Evolutionary conservation across 2,797 vertebrate genomes (phyloP), one percentile per base, ranked within the genome.

Genomic region (Remorina albescens): DNA sequence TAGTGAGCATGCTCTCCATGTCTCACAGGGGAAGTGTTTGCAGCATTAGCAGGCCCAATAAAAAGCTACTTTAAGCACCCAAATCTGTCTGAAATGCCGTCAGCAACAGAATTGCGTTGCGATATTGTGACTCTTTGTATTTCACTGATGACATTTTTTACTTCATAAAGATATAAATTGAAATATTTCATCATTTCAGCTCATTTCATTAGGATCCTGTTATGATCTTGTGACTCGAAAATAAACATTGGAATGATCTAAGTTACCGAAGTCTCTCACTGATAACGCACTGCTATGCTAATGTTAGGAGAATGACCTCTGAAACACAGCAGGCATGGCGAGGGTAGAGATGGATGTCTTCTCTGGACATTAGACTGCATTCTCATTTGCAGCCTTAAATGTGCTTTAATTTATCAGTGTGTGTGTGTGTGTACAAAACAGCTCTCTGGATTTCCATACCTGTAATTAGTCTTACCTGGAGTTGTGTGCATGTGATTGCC

Each of bases 391-490:
- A 26, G 68, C 81, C 32, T 67, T 58, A 62, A 71, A 80, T 60
- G 67, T 76, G 74, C 76, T 66, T 88, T 82, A 71, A 89, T 92
- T 71, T 68, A 59, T 83, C 70, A 26, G 70, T 79, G 70, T 82
- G 62, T 75, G 80, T 81, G 58, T 54, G 37, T 74, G 47, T 62
- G 19, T 84, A 79, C 82, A 86, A 84, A 84, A 65, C 18, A 67
- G 71, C 86, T 72, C 69, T 68, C 30, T 32, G 78, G 81, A 91
- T 90, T 93, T 91, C 80, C 85, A 87, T 89, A 90, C 89, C 89
- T 89, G 90, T 92, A 94, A 94, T 95, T 94, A 93, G 90, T 82
- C 78, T 74, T 91, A 92, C 90, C 89, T 94, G 89, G 88, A 88
- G 92, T 88, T 85, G 80, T 49, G 54, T 84, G 87, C n/a, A 59